A percentile compares a stretch with the other conserved stretches of the same genome.
Evolutionary conservation across 2,797 vertebrate genomes (phyloP).

Genomic region (Aldrovandia affinis): DNA sequence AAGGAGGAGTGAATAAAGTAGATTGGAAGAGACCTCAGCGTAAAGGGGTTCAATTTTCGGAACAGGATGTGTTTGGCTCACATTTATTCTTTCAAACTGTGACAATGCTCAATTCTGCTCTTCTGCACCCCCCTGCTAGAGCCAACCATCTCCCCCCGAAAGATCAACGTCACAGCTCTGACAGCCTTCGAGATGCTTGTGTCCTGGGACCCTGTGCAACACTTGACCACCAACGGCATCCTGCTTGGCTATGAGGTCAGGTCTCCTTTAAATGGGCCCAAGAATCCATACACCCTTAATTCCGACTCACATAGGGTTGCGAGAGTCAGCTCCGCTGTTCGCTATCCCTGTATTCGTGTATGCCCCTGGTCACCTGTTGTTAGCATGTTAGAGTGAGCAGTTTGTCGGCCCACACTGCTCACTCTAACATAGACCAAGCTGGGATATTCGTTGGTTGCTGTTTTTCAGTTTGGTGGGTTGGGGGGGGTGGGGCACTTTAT

Average conservation of each 20-base stretch:
- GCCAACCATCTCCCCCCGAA: conserved; percentile 82
- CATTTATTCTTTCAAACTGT: neutral
- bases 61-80: neutral
- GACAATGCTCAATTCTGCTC: neutral
- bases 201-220: conserved; percentile 87
- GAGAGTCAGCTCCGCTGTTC: no score
- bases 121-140: conserved; percentile 67
- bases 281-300: neutral
- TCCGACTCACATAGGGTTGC: no score
- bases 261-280: neutral
- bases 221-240: conserved; percentile 78
- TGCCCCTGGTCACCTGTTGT: no score
- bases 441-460: neutral
- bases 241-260: conserved; percentile 91
- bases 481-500: no score
- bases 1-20: neutral
- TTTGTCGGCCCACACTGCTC: no score
- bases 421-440: neutral
- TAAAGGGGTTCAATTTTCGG: neutral
- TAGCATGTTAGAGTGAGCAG: no score
- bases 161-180: conserved; percentile 81
- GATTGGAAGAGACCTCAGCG: neutral
- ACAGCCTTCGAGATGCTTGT: conserved; percentile 91
- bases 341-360: no score
- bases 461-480: neutral